Conservation (phyloP, 2,113 vertebrate genomes). For the Microcebus jonahi region DNA sequence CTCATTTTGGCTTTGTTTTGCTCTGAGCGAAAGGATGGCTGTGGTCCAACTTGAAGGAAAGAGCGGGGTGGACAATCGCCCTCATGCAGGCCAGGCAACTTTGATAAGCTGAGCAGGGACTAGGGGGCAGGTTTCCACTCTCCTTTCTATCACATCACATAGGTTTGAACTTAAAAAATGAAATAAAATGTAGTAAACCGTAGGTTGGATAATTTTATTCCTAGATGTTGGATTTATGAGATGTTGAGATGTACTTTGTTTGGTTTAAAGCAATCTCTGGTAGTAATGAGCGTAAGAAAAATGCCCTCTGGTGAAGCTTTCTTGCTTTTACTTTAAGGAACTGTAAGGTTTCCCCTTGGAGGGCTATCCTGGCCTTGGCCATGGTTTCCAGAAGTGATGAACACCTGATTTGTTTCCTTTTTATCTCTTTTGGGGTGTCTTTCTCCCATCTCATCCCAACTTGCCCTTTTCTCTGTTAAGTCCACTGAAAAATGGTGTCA, state of each 20-base stretch:
- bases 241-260: background rate
- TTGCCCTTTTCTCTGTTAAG: background rate
- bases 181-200: background rate
- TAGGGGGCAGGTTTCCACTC: background rate
- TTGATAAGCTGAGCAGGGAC: background rate
- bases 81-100: accelerated
- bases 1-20: background rate
- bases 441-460: background rate
- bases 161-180: background rate
- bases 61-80: background rate
- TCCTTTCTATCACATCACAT: background rate
- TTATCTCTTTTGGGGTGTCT: background rate
- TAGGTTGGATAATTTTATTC: background rate
- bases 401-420: background rate
- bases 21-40: background rate
- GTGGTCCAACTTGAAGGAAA: background rate
- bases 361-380: background rate
- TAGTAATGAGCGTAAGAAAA: background rate
- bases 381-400: background rate
- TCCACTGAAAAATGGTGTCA: background rate
- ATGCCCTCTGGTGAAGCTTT: background rate
- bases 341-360: background rate
- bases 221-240: background rate
- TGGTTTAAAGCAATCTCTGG: background rate
- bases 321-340: background rate